Conservation (phyloP, 2,797 vertebrate genomes). For the Tamandua tetradactyla region DNA sequence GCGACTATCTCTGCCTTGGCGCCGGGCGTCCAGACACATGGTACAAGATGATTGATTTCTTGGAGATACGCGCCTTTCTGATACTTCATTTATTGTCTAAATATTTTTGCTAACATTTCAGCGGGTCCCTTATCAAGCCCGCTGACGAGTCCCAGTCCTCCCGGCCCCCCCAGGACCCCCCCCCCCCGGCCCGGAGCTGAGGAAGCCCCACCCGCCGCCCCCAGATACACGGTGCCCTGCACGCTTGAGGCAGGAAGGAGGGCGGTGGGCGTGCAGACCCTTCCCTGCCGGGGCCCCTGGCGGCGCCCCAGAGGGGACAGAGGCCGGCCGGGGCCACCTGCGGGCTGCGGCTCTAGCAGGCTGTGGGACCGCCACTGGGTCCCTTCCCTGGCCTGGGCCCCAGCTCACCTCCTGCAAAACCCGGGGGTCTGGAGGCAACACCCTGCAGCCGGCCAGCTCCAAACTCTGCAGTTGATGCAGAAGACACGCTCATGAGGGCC, state of each 20-base stretch:
- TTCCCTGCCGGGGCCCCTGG: too few species aligned
- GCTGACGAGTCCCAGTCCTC: slow-evolving; percentile 88
- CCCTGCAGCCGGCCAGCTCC: background rate
- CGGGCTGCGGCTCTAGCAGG: too few species aligned
- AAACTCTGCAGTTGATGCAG: background rate
- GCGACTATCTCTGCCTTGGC: slow-evolving; percentile 94
- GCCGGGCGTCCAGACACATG: slow-evolving; percentile 96
- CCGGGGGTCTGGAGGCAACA: background rate
- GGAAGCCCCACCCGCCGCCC: too few species aligned
- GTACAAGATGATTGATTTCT: slow-evolving; percentile 98
- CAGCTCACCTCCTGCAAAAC: background rate
- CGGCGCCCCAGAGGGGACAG: too few species aligned
- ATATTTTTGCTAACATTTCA: slow-evolving; percentile 90
- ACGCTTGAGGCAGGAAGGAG: too few species aligned
- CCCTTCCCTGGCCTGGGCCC: background rate
- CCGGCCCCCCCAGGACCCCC: slow-evolving; percentile 82
- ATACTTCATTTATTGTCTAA: slow-evolving; percentile 99
- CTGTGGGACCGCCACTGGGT: too few species aligned
- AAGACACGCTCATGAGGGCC: background rate
- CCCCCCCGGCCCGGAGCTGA: too few species aligned
- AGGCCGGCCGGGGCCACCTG: too few species aligned
- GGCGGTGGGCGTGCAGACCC: too few species aligned
- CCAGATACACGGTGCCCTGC: too few species aligned
- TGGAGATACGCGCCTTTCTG: slow-evolving; percentile 94
- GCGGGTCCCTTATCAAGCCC: slow-evolving; percentile 88